Conservation (phyloP, 2,888 invertebrate species). For the Drosophila kuntzei region DNA sequence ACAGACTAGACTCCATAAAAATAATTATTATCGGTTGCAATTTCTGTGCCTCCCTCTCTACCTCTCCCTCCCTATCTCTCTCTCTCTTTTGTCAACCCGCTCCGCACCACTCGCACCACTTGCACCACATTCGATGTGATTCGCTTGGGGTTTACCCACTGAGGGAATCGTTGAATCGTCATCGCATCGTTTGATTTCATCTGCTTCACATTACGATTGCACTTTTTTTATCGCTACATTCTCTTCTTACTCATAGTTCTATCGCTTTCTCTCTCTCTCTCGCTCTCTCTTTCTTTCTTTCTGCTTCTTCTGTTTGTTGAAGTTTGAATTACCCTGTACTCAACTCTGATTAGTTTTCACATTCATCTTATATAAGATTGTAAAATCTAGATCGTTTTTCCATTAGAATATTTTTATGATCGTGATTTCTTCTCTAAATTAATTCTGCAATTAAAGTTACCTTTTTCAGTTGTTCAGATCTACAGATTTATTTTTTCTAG, state of each 20-base stretch:
- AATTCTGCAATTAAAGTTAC: not conserved
- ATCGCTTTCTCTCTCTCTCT: not conserved
- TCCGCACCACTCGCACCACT: no score
- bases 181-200: conserved; percentile 69
- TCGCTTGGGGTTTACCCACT: conserved; percentile 30
- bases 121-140: not conserved
- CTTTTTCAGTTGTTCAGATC: not conserved
- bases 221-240: conserved; percentile 28
- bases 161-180: conserved; percentile 48
- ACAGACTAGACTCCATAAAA: conserved; percentile 86
- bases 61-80: not conserved
- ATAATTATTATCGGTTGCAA: conserved; percentile 86
- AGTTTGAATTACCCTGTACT: not conserved
- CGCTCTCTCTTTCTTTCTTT: not conserved
- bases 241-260: conserved; percentile 9
- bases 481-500: not conserved
- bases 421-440: not conserved
- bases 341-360: not conserved
- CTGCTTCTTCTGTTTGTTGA: not conserved
- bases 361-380: not conserved
- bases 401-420: no score
- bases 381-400: not conserved
- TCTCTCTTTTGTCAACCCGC: not conserved
- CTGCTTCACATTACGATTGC: conserved; percentile 71
- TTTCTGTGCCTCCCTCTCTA: conserved; percentile 73